Percentiles rank a stretch among this genome's conserved stretches.
Evolutionary conservation across 2,888 invertebrate genomes (phyloP).

Genomic region (Nasonia oneida): DNA sequence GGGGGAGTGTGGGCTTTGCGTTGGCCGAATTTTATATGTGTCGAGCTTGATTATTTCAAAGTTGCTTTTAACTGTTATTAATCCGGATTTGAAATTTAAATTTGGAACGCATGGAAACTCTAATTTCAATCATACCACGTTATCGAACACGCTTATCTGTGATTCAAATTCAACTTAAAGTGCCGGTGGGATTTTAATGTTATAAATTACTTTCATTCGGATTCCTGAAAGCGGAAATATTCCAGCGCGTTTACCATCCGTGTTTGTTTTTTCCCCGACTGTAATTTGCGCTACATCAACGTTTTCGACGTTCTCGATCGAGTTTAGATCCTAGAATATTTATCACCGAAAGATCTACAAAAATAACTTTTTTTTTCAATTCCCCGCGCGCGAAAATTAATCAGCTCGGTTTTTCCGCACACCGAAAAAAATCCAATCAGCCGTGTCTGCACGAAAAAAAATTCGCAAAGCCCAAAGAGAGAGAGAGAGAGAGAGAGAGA

Average conservation of each 20-base stretch:
- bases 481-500: too few species aligned
- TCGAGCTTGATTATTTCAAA: not conserved
- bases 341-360: too few species aligned
- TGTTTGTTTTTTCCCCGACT: not conserved
- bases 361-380: too few species aligned
- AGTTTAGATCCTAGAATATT: not conserved
- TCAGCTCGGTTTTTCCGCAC: not conserved
- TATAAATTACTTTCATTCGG: constrained; percentile 45
- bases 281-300: not conserved
- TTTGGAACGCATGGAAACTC: too few species aligned
- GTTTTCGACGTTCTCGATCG: not conserved
- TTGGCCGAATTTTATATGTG: not conserved
- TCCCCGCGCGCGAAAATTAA: not conserved
- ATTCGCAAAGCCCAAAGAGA: not conserved
- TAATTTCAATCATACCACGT: not conserved
- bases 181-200: constrained; percentile 35
- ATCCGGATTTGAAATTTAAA: too few species aligned
- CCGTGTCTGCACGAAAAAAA: not conserved
- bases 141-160: not conserved
- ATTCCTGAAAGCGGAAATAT: constrained; percentile 15
- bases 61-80: not conserved
- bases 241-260: not conserved
- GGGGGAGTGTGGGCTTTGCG: not conserved
- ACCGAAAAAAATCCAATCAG: not conserved
- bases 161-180: constrained; percentile 5